A percentile compares a stretch with the other conserved stretches of the same genome.
Conservation (phyloP, 2,113 vertebrate species). For the Pangasianodon gigas region DNA sequence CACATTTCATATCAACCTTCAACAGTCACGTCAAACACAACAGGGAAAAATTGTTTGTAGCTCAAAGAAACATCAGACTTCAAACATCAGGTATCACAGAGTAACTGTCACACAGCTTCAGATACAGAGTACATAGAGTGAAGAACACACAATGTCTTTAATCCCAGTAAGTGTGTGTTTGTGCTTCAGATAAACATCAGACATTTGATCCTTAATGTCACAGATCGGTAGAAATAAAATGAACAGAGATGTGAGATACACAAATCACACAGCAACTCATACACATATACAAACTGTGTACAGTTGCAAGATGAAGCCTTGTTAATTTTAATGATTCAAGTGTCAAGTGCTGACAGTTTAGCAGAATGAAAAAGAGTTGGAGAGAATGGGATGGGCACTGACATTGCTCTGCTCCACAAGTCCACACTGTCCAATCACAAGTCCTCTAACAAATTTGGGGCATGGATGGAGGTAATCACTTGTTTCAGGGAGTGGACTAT, state of each 20-base stretch:
- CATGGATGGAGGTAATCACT: background rate
- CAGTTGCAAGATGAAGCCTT: background rate
- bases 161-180: background rate
- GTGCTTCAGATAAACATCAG: conserved; percentile 5
- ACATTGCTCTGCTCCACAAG: background rate
- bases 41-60: conserved; percentile 1
- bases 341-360: background rate
- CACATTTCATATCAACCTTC: conserved; percentile 19
- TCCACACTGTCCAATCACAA: background rate
- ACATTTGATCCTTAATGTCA: conserved; percentile 21
- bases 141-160: background rate
- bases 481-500: background rate
- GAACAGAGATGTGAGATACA: background rate
- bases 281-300: background rate
- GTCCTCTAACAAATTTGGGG: background rate
- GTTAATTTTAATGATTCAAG: background rate
- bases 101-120: background rate
- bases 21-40: conserved; percentile 15
- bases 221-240: background rate
- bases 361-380: background rate
- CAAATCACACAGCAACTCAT: background rate
- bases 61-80: conserved; percentile 14
- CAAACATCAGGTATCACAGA: conserved; percentile 16
- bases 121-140: background rate
- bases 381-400: background rate